These are phyloP conservation scores for Holothuria leucospilota DNA, from an alignment of 53 echinoderm and acorn worm genomes.

Conservation along the genomic window DNA sequence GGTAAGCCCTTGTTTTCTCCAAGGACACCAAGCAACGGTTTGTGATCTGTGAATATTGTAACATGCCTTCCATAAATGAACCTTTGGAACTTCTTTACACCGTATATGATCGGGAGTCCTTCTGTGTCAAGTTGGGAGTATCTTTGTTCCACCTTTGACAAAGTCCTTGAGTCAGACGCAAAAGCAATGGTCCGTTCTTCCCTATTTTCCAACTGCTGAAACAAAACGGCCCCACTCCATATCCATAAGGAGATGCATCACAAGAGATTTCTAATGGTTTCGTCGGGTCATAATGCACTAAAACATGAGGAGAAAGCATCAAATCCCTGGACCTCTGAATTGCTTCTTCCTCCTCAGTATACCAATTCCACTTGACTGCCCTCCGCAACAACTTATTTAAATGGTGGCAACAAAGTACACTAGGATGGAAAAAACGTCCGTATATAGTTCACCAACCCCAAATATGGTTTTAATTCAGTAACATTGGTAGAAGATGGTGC, in stretches of 20 bases:
- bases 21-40: slow-evolving; percentile 47
- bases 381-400: slow-evolving; percentile 58
- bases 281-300: slow-evolving; percentile 20
- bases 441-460: slow-evolving; percentile 75
- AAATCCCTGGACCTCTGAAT: slow-evolving; percentile 61
- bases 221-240: slow-evolving; percentile 66
- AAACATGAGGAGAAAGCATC: slow-evolving; percentile 40
- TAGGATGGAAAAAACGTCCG: slow-evolving; percentile 62
- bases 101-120: not conserved
- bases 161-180: slow-evolving; percentile 47
- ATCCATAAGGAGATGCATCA: slow-evolving; percentile 65
- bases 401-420: slow-evolving; percentile 40
- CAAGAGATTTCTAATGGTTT: slow-evolving; percentile 50
- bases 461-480: no score
- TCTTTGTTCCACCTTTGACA: slow-evolving; percentile 34
- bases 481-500: no score
- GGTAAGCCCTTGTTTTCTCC: slow-evolving; percentile 40
- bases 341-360: slow-evolving; percentile 39
- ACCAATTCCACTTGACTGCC: slow-evolving; percentile 55
- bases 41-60: slow-evolving; percentile 47
- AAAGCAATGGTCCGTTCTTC: no score
- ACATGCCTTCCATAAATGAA: slow-evolving; percentile 41
- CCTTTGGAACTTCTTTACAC: slow-evolving; percentile 50
- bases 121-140: slow-evolving; percentile 55
- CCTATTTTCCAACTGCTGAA: slow-evolving; percentile 52